Base-by-base conservation (phyloP, 92 coral and sea anemone species). In the Plumapathes pennacea region DNA sequence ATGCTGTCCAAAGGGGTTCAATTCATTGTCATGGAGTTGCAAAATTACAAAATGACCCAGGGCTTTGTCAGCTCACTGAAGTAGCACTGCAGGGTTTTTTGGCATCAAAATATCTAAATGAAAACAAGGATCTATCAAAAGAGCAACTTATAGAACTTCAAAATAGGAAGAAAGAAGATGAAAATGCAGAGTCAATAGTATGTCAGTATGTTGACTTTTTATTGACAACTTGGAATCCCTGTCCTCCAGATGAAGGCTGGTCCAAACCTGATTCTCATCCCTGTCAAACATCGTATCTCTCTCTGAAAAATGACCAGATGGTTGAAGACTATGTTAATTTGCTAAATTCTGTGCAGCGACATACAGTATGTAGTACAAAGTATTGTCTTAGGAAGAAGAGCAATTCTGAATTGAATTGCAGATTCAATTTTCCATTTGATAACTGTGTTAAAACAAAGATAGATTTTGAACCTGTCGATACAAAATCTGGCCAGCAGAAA, bases 131-230 rank as follows among this genome's bases (percentile, higher is more conserved):
- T 25, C 15, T 78, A 22, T 45, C 47, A 25, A 23, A 54, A 45
- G 69, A 66, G 42, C 58, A 69, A 24, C 25, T 57, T n/a, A 3
- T 23, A 43, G 33, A 69, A 31, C 23, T 69, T 23, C 14, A 78
- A 25, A 70, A 58, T 46, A 57, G 77, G 32, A 50, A 54, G 32
- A 53, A 36, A 1, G 12, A 63, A 28, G 86, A 80, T 15, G 41
- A 38, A 32, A 24, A 79, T 31, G 91, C 91, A 11, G 81, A 79
- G 78, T 32, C 56, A 30, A 48, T 43, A 31, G 71, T 85, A 60
- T 85, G 83, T 29, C 69, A 79, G 43, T 85, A 79, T 73, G 91
- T 79, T 36, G 80, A 79, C 60, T 85, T 78, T 60, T 12, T 85
- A 14, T 28, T 73, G 32, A 43, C 74, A n/a, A 84, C 86, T 27